Percentiles rank a stretch among this genome's conserved stretches.
These are phyloP conservation scores for Trissolcus japonicus DNA, from an alignment of 2,888 invertebrate genomes.

Conservation along the genomic window DNA sequence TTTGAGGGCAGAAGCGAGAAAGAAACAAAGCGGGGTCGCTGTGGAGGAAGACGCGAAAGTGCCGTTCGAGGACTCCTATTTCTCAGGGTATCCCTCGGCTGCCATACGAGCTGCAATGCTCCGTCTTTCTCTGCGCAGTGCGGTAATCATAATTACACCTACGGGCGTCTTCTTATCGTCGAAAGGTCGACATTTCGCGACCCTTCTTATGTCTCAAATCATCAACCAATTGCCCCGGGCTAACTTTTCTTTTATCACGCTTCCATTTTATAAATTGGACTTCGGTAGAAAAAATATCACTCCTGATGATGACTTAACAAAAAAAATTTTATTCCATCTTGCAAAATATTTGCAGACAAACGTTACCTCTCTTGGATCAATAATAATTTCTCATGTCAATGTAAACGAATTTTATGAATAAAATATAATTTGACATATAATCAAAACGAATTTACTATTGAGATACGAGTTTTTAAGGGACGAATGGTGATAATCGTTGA, in stretches of 20 bases:
- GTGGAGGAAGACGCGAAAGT: slow-evolving; percentile 67
- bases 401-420: no score
- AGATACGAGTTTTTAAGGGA: no score
- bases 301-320: neutral
- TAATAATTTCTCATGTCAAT: no score
- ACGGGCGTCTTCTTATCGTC: slow-evolving; percentile 73
- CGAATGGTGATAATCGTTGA: slow-evolving; percentile 42
- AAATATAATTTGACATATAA: no score
- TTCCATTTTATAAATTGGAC: slow-evolving; percentile 5
- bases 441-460: no score
- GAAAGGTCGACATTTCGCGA: slow-evolving; percentile 58
- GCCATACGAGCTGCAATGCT: slow-evolving; percentile 72
- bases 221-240: slow-evolving; percentile 34
- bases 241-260: slow-evolving; percentile 8
- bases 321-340: neutral
- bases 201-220: slow-evolving; percentile 60
- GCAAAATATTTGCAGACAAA: no score
- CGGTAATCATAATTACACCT: slow-evolving; percentile 75
- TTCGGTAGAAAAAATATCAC: neutral
- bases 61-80: slow-evolving; percentile 74
- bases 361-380: no score
- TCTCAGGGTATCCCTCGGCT: slow-evolving; percentile 71
- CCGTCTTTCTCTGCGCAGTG: slow-evolving; percentile 70
- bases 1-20: slow-evolving; percentile 59
- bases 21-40: slow-evolving; percentile 41